Evolutionary conservation across 2,797 vertebrate genomes (phyloP), one percentile per base, ranked within the genome.

Genomic region (Sphaeramia orbicularis): DNA sequence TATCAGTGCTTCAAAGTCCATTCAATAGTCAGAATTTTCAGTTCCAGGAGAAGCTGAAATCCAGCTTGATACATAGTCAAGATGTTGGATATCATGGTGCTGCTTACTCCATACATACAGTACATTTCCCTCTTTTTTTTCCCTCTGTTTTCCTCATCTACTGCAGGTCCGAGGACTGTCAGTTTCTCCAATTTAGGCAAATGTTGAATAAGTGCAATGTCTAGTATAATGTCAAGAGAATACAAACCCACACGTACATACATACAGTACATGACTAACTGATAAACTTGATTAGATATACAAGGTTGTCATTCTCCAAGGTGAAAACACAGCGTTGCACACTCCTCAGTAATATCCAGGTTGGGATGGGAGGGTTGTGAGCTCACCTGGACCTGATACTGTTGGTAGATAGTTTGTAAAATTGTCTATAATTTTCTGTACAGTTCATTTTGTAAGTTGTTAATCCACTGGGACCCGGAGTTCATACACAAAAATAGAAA

Each of bases 161-260:
- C 72, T 54, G 51, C 76, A 82, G 78, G 59, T 81, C 66, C 11
- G 11, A 78, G 68, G 65, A 76, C 76, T 65, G 76, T 81, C 76
- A 45, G 14, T 73, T 68, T 70, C 76, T 86, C 83, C 80, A 61
- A 74, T 70, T 83, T 80, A 88, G 84, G 89, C 87, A 88, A 88
- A 91, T 43, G 71, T 71, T 86, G 78, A 87, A 70, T 85, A 90
- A 90, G 87, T 92, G 90, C 89, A 91, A 89, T 85, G 83, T 89
- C 83, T 88, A 84, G 79, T 88, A 88, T 84, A 88, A 88, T 89
- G 78, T 87, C 67, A 80, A 87, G 79, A 86, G 89, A 87, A 86
- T 84, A 87, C 87, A 89, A 88, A 90, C 76, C 74, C 81, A 85
- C 81, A 90, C 81, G 47, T 83, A 86, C 88, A 75, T 62, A 79